phyloP scores from a whole-genome alignment of 2,888 invertebrate species.

The Drosophila silvestris region DNA sequence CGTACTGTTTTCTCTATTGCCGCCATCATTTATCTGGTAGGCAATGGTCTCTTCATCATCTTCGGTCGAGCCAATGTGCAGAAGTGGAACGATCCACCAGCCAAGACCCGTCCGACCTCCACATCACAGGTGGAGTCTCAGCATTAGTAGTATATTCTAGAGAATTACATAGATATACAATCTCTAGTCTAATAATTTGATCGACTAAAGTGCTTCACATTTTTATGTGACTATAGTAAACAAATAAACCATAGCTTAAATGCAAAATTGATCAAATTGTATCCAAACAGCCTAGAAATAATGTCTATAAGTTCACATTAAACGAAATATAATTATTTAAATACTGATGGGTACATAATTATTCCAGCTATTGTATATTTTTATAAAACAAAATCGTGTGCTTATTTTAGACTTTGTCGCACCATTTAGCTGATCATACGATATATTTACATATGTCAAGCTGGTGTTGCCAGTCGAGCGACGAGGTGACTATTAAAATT shows the following conservation, averaged over 20 bases:
- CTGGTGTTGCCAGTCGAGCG: neutral
- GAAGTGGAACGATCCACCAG: constrained; percentile 88
- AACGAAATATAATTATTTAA: neutral
- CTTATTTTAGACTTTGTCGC: constrained; percentile 1
- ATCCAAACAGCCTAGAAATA: neutral
- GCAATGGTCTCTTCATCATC: constrained; percentile 89
- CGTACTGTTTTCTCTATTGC: constrained; percentile 91
- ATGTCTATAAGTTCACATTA: neutral
- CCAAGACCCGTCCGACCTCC: constrained; percentile 72
- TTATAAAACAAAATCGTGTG: constrained; percentile 12
- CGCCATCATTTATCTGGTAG: constrained; percentile 89
- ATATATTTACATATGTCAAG: constrained; percentile 30
- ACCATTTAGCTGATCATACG: constrained; percentile 30
- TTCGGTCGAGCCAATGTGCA: constrained; percentile 90
- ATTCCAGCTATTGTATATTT: neutral
- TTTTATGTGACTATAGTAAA: neutral
- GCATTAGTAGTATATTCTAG: constrained; percentile 54
- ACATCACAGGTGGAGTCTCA: constrained; percentile 79
- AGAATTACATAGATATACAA: constrained; percentile 23
- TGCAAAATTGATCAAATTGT: neutral
- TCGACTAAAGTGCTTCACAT: neutral
- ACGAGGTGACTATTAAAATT: constrained; percentile 19
- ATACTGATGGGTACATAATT: neutral
- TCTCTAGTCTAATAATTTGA: constrained; percentile 68
- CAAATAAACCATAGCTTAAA: neutral